Evolutionary conservation across 92 coral and sea anemone genomes (phyloP).

Genomic region (Umimayanthus kanabou): DNA sequence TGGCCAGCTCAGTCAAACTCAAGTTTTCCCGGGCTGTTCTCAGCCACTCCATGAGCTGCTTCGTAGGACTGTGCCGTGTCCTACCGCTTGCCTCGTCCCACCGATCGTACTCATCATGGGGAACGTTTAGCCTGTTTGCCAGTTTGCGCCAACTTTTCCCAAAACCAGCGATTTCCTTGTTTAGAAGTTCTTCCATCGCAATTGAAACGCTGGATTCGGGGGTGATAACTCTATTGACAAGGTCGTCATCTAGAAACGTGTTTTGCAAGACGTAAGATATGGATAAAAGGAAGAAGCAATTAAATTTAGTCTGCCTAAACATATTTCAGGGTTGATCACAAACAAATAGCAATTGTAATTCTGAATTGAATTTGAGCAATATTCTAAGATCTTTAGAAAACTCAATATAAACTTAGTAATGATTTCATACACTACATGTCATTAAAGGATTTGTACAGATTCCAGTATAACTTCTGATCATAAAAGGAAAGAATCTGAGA

Average conservation of each 20-base stretch:
- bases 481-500: neutral
- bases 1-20: neutral
- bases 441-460: too few relatives aligned
- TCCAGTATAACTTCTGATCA: neutral
- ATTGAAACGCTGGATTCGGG: neutral
- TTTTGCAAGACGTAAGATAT: neutral
- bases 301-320: too few relatives aligned
- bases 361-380: too few relatives aligned
- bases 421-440: too few relatives aligned
- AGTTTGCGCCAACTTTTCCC: slow-evolving; percentile 1
- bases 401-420: too few relatives aligned
- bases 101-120: neutral
- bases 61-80: slow-evolving; percentile 4
- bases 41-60: slow-evolving; percentile 14
- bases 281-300: too few relatives aligned
- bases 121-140: neutral
- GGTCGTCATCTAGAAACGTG: neutral
- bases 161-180: neutral
- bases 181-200: neutral
- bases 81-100: neutral
- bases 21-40: neutral
- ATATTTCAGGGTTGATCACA: too few relatives aligned
- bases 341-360: too few relatives aligned
- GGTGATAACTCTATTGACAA: neutral
- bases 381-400: too few relatives aligned